Percentiles rank a stretch among this genome's conserved stretches.
Conservation (phyloP, 1,140 invertebrate species). For the Trichonephila clavata region DNA sequence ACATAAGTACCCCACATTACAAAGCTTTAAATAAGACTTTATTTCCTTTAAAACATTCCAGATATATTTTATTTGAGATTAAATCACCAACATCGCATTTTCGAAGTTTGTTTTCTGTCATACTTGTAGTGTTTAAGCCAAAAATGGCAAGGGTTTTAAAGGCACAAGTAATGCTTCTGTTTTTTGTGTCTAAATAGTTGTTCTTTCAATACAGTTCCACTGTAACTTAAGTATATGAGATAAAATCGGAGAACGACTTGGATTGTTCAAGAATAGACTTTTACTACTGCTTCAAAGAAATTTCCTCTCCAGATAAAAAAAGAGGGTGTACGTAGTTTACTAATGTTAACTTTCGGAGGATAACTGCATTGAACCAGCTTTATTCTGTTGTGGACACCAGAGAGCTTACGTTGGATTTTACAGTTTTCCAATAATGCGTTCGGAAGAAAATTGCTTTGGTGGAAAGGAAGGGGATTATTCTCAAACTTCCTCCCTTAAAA, state of each 20-base stretch:
- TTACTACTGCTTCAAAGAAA: conserved; percentile 35
- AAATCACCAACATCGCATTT: not conserved
- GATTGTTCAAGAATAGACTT: conserved; percentile 5
- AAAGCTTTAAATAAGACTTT: too few species aligned
- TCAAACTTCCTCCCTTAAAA: conserved; percentile 15
- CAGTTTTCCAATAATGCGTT: conserved; percentile 69
- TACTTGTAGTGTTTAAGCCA: too few species aligned
- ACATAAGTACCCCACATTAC: too few species aligned
- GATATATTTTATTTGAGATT: not conserved
- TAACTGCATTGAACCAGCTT: conserved; percentile 4
- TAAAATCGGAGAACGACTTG: conserved; percentile 15
- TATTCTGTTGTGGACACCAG: not conserved
- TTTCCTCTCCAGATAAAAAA: conserved; percentile 1
- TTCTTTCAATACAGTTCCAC: not conserved
- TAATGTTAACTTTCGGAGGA: conserved; percentile 60
- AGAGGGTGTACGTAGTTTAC: not conserved
- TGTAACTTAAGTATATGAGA: not conserved
- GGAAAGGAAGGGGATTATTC: not conserved
- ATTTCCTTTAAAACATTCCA: not conserved
- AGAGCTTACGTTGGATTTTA: conserved; percentile 53
- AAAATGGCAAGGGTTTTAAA: not conserved
- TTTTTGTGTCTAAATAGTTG: not conserved
- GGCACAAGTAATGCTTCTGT: not conserved
- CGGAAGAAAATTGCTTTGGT: conserved; percentile 36
- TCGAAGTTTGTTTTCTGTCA: not conserved